A percentile compares a stretch with the other conserved stretches of the same genome.
These are phyloP conservation scores for Cheiracanthium punctorium DNA, from an alignment of 2,888 invertebrate species.

Conservation along the genomic window DNA sequence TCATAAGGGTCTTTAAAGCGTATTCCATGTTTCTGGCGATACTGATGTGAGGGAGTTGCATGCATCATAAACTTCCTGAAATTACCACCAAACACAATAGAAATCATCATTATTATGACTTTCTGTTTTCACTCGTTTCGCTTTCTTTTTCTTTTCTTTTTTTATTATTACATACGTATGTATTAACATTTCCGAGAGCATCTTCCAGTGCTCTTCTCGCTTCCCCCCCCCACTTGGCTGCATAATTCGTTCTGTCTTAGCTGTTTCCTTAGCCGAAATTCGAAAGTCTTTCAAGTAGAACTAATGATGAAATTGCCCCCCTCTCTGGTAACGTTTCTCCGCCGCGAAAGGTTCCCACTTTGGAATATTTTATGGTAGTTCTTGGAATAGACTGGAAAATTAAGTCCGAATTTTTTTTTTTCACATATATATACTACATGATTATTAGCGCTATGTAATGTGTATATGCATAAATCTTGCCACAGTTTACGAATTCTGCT, in stretches of 20 bases:
- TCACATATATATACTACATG: neutral
- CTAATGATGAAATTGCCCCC: conserved; percentile 45
- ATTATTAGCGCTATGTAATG: no score
- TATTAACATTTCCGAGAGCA: conserved; percentile 53
- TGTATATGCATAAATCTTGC: neutral
- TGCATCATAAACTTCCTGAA: conserved; percentile 39
- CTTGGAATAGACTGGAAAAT: no score
- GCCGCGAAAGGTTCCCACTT: neutral
- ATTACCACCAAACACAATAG: conserved; percentile 41
- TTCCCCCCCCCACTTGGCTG: neutral
- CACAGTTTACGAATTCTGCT: no score
- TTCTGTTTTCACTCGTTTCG: conserved; percentile 35
- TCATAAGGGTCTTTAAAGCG: neutral
- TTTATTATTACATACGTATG: no score
- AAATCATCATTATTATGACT: conserved; percentile 51
- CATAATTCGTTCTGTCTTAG: conserved; percentile 39
- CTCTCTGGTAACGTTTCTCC: conserved; percentile 31
- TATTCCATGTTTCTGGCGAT: conserved; percentile 4
- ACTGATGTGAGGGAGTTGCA: conserved; percentile 4
- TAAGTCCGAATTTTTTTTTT: neutral
- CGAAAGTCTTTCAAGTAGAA: conserved; percentile 50
- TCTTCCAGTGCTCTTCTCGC: neutral
- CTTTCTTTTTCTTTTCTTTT: no score
- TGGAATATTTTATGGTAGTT: neutral
- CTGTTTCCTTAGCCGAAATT: conserved; percentile 11